A percentile compares a stretch with the other conserved stretches of the same genome.
phyloP scores from a whole-genome alignment of 2,113 vertebrate species.

The Chloropsis hardwickii region DNA sequence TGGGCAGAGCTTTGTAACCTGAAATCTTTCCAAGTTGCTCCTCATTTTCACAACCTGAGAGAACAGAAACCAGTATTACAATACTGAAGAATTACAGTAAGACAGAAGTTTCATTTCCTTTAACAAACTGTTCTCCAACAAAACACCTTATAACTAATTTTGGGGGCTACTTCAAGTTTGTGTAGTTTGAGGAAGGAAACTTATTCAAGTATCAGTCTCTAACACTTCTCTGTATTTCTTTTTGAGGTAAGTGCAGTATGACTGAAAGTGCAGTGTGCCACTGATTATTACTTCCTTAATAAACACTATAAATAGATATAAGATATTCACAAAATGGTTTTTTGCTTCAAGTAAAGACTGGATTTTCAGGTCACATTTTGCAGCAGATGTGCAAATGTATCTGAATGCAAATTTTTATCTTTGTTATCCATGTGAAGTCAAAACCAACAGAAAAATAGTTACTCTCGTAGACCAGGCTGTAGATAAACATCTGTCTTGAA shows the following conservation, averaged over 20 bases:
- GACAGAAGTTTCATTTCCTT: not conserved
- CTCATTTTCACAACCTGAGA: constrained; percentile 93
- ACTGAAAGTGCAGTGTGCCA: not conserved
- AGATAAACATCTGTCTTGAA: not conserved
- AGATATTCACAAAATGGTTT: not conserved
- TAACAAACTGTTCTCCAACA: not conserved
- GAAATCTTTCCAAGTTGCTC: constrained; percentile 94
- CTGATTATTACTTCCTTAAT: not conserved
- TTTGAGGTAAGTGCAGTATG: not conserved
- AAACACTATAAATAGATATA: not conserved
- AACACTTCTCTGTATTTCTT: not conserved
- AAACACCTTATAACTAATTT: not conserved
- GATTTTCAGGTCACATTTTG: not conserved
- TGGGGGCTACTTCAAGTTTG: not conserved
- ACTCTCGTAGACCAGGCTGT: not conserved
- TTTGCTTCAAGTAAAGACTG: not conserved
- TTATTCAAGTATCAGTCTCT: not conserved
- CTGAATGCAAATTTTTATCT: not conserved
- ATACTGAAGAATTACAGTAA: not conserved
- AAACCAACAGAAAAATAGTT: not conserved
- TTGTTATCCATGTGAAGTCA: not conserved
- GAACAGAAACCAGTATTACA: not conserved
- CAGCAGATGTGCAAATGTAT: rapidly evolving
- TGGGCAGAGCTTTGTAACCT: constrained; percentile 92
- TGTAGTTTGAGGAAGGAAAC: not conserved